Evolutionary conservation across 2,888 invertebrate genomes (phyloP).

Genomic region (Eristalinus sepulchralis): DNA sequence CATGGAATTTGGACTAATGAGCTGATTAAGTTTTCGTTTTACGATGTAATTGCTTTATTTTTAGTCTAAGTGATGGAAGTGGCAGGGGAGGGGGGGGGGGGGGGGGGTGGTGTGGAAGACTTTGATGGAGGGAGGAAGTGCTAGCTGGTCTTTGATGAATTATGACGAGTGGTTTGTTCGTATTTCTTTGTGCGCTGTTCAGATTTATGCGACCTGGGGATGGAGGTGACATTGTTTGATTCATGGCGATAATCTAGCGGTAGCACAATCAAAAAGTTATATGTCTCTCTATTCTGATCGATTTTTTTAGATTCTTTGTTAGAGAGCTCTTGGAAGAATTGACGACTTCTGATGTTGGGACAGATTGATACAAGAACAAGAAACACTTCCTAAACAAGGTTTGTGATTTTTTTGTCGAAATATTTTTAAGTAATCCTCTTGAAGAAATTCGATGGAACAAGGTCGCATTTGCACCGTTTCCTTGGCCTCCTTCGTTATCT

Average conservation of each 20-base stretch:
- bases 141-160: background rate
- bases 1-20: slow-evolving; percentile 63
- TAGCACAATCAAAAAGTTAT: too few relatives aligned
- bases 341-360: too few relatives aligned
- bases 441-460: too few relatives aligned
- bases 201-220: background rate
- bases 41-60: slow-evolving; percentile 60
- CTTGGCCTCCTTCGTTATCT: too few relatives aligned
- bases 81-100: background rate
- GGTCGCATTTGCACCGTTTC: too few relatives aligned
- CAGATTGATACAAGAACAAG: too few relatives aligned
- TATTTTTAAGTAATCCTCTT: too few relatives aligned
- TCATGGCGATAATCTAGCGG: background rate
- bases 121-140: background rate
- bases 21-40: slow-evolving; percentile 60
- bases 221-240: background rate
- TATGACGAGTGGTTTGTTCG: background rate
- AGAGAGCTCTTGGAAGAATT: too few relatives aligned
- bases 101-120: background rate
- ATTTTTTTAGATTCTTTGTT: too few relatives aligned
- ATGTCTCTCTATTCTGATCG: too few relatives aligned
- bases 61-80: background rate
- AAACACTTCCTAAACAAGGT: too few relatives aligned
- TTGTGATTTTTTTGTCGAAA: too few relatives aligned
- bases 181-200: background rate